Base-by-base conservation (phyloP, 2,797 vertebrate genomes). In the Intellagama lesueurii region DNA sequence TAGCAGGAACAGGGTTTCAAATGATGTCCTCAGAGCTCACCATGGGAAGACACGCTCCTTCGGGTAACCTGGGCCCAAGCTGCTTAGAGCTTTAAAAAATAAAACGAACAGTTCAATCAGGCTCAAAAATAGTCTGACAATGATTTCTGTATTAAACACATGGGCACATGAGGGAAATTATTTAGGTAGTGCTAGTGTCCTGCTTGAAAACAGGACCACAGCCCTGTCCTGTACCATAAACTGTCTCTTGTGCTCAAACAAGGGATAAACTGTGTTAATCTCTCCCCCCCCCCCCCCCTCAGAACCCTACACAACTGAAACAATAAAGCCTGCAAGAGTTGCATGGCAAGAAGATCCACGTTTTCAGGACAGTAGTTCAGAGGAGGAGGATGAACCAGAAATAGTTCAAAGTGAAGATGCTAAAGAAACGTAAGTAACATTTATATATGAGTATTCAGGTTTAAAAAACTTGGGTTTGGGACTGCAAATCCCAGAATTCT, bases 291-390 rank as follows among this genome's bases (percentile, higher is more conserved):
- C 47, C 66, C 47, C 72, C 89, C 70, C 90, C 94, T 19, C 88
- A 98, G 98, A 96, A 0, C 96, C 97, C 40, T 99, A 99, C 32
- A 88, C 94, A 88, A 78, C 95, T 44, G 98, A 97, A 95, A 87
- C 87, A 70, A 96, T 98, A 91, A 97, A 97, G 89, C 94, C 94
- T 0, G 92, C 96, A 3, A 98, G 97, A 96, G 94, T 97, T 79
- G 91, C 96, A 0, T 98, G 98, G 98, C 97, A 98, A 89, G 97
- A 95, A 92, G 97, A 98, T 91, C 97, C 97, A 64, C 96, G 95
- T 93, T 98, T 98, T 94, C 97, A 97, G 76, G 98, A 99, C 93
- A 98, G 98, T 97, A 99, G 98, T 96, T 98, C 98, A 3, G 98
- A 40, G 40, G 40, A 97, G 0, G 97, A 97, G 1, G 97, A 98